A percentile compares a stretch with the other conserved stretches of the same genome.
Evolutionary conservation across 2,888 invertebrate genomes (phyloP).

Genomic region (Pegoplata infirma): DNA sequence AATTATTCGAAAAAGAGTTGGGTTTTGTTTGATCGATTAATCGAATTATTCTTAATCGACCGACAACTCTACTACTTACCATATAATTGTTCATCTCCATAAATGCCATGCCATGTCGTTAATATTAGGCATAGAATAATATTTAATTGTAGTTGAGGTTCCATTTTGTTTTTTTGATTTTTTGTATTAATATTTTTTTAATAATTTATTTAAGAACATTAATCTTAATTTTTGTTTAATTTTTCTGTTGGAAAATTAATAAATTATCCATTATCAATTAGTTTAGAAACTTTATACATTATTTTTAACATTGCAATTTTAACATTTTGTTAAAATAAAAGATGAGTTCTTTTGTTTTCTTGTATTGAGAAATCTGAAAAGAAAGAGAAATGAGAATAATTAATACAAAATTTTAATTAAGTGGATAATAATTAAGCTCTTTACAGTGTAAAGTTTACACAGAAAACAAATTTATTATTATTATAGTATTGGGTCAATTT

Average conservation of each 20-base stretch:
- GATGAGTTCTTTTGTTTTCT: not conserved
- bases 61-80: constrained; percentile 33
- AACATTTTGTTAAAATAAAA: constrained; percentile 59
- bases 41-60: too few species aligned
- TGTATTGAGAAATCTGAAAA: constrained; percentile 26
- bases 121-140: constrained; percentile 50
- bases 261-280: constrained; percentile 72
- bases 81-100: constrained; percentile 48
- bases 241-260: constrained; percentile 1
- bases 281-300: constrained; percentile 68
- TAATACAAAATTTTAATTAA: not conserved
- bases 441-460: too few species aligned
- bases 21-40: too few species aligned
- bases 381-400: not conserved
- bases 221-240: constrained; percentile 11
- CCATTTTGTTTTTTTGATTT: constrained; percentile 36
- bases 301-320: constrained; percentile 69
- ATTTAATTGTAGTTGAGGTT: constrained; percentile 45
- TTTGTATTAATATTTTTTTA: not conserved
- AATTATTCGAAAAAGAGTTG: too few species aligned
- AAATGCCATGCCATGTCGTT: constrained; percentile 39
- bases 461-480: too few species aligned
- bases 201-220: not conserved
- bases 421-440: too few species aligned
- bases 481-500: too few species aligned